These are phyloP conservation scores for Rosalia funebris DNA, from an alignment of 2,888 invertebrate species.

Conservation along the genomic window DNA sequence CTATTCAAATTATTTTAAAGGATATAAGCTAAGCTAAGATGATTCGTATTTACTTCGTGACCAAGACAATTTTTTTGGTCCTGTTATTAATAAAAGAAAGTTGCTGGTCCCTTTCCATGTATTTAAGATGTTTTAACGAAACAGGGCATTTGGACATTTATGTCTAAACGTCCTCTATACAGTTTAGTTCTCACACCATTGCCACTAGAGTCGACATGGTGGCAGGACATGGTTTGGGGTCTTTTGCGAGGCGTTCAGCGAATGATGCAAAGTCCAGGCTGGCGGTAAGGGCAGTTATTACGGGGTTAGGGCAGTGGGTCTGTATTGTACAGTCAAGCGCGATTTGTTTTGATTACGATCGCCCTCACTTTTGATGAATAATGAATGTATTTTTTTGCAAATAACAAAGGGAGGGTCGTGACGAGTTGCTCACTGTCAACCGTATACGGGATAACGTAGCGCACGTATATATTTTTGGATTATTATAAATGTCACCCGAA, in stretches of 20 bases:
- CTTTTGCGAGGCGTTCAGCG: slow-evolving; percentile 11
- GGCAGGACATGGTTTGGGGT: slow-evolving; percentile 53
- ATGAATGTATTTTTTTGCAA: slow-evolving; percentile 59
- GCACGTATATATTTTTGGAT: slow-evolving; percentile 57
- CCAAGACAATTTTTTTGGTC: too few relatives aligned
- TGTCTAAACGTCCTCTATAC: too few relatives aligned
- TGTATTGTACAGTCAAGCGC: slow-evolving; percentile 52
- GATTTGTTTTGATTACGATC: slow-evolving; percentile 61
- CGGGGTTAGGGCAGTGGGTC: slow-evolving; percentile 58
- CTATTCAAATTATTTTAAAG: too few relatives aligned
- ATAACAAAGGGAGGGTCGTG: slow-evolving; percentile 58
- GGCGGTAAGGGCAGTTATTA: slow-evolving; percentile 54
- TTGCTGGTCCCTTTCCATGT: too few relatives aligned
- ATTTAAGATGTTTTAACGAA: too few relatives aligned
- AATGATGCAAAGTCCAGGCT: slow-evolving; percentile 27
- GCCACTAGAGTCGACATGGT: slow-evolving; percentile 5
- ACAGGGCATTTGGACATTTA: too few relatives aligned
- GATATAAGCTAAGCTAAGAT: too few relatives aligned
- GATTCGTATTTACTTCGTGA: too few relatives aligned
- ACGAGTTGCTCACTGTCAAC: slow-evolving; percentile 56
- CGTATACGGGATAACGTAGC: slow-evolving; percentile 47
- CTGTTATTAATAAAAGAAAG: too few relatives aligned
- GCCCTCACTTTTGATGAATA: slow-evolving; percentile 57
- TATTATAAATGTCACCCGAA: slow-evolving; percentile 59
- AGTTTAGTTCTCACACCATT: slow-evolving; percentile 3